phyloP scores from a whole-genome alignment of 2,888 invertebrate genomes.

The Chrysolina haemoptera region DNA sequence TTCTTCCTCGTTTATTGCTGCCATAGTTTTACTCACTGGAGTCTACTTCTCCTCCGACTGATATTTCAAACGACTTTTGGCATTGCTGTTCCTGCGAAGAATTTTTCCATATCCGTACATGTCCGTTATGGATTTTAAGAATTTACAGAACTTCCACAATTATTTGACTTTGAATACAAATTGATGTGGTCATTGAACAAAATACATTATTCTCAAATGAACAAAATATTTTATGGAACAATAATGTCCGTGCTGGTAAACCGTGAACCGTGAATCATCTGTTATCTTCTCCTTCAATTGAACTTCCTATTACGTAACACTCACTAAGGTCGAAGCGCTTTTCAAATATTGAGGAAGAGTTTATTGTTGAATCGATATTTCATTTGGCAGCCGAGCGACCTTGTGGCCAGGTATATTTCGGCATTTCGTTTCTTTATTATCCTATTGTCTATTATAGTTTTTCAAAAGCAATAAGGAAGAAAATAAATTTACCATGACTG shows the following conservation, averaged over 20 bases:
- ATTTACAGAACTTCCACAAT: too few relatives aligned
- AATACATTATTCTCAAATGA: neutral
- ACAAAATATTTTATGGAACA: neutral
- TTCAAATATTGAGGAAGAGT: constrained; percentile 21
- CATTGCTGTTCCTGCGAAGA: too few relatives aligned
- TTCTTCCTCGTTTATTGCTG: too few relatives aligned
- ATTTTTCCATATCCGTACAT: too few relatives aligned
- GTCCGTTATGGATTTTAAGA: too few relatives aligned
- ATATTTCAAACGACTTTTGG: too few relatives aligned
- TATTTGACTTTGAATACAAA: too few relatives aligned
- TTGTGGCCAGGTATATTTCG: neutral
- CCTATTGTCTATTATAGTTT: neutral
- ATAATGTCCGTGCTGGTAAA: constrained; percentile 3
- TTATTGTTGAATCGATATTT: constrained; percentile 13
- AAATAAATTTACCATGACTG: neutral
- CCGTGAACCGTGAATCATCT: neutral
- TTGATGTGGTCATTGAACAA: too few relatives aligned
- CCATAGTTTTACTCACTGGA: too few relatives aligned
- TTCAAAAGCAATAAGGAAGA: constrained; percentile 6
- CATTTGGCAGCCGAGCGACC: constrained; percentile 4
- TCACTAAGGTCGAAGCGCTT: constrained; percentile 18
- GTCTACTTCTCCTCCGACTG: too few relatives aligned
- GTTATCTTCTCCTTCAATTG: constrained; percentile 19
- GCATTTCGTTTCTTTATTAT: constrained; percentile 4
- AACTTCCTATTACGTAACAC: constrained; percentile 19